Evolutionary conservation across 2,797 vertebrate genomes (phyloP), one percentile per base, ranked within the genome.

Genomic region (Chelmon rostratus): DNA sequence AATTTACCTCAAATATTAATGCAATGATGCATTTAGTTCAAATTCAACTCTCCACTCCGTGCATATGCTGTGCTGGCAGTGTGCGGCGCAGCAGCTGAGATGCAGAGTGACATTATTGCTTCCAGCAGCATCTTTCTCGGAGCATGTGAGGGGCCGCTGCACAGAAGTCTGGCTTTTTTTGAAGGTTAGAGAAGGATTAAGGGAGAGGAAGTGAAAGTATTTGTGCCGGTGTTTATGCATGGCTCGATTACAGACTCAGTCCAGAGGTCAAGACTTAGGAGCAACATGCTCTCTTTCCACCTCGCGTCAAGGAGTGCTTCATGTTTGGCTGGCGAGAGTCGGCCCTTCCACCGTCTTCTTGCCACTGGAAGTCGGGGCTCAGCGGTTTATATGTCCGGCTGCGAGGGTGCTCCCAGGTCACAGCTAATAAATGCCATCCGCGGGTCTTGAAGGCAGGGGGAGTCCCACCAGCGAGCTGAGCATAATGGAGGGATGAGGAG

Each of bases 101-200:
- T 92, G 82, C 70, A 90, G 84, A 89, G 89, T 91, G 92, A 92
- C 91, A 89, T 91, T 88, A 86, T 68, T 90, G 91, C 93, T 90
- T 91, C 78, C 52, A 72, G 88, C 88, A 91, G 91, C 92, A 89
- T 87, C 84, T 93, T 88, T 85, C 81, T 73, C 46, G 5, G 65
- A 70, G 82, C 74, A 73, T 73, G 82, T 46, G 49, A 81, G 78
- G 65, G 23, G 59, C 35, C 3, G 46, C 37, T 50, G 57, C 21
- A 62, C 57, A 76, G 78, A 78, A 47, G 63, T 71, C 68, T 75
- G 37, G 28, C 35, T n/a, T 65, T 67, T 65, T 71, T 79, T 76
- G 15, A 54, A 63, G 33, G 69, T 78, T 53, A 23, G 50, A 54
- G 5, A 56, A 64, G 25, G 33, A 65, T 68, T 83, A 46, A 23